These are phyloP conservation scores for Physella acuta DNA, from an alignment of 1,140 invertebrate species.

Conservation along the genomic window DNA sequence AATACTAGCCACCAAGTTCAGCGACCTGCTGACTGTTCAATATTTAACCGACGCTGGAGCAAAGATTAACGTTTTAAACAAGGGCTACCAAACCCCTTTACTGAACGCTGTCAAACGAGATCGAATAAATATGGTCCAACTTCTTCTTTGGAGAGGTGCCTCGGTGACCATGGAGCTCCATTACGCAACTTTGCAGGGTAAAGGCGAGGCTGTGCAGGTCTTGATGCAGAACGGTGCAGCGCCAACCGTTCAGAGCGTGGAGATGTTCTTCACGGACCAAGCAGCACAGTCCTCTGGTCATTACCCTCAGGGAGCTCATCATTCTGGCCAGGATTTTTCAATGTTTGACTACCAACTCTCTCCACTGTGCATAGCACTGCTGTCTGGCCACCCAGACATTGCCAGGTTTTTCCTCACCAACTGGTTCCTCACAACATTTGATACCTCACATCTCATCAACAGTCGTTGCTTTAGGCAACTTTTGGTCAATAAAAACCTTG, in stretches of 20 bases:
- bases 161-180: neutral
- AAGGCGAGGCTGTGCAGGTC: neutral
- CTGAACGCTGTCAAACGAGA: neutral
- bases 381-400: neutral
- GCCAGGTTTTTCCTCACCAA: constrained; percentile 2
- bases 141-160: neutral
- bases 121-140: neutral
- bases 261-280: neutral
- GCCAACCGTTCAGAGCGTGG: neutral
- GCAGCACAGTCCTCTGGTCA: neutral
- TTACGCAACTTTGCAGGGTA: neutral
- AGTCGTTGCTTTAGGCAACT: neutral
- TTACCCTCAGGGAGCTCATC: neutral
- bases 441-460: neutral
- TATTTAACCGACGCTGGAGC: neutral
- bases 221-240: constrained; percentile 7
- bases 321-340: neutral
- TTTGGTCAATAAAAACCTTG: neutral
- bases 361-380: constrained; percentile 1
- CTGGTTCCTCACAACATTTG: constrained; percentile 3
- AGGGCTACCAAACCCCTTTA: neutral
- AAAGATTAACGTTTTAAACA: neutral
- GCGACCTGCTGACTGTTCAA: neutral
- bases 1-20: neutral
- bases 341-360: neutral